Evolutionary conservation across 2,888 invertebrate species (phyloP), one percentile per base, ranked within the genome.

Genomic region (Apoderus coryli): DNA sequence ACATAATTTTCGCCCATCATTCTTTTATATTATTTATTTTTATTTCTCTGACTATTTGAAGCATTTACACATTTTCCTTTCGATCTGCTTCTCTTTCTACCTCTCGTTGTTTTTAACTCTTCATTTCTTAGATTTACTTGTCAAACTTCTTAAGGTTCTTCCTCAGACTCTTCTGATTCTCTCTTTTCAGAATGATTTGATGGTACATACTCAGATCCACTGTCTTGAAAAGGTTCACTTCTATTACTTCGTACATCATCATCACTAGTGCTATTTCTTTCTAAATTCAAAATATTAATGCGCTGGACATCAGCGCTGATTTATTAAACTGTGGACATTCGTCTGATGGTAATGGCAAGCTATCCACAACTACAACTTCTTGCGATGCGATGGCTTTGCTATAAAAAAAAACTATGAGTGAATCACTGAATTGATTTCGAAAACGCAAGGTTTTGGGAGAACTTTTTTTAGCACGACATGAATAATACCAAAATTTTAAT

Each of bases 171-270:
- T 7, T 16, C 19, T 7, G 19, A 16, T 7, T 16, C 19, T 5
- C 7, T 16, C 11, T 25, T 3, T 25, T 25, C 25, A 25, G 25
- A 25, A 11, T 6, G 11, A 25, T 4, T 25, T 6, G 25, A 10
- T 25, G 5, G 6, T 9, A 25, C 6, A 25, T 25, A 25, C 11
- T 25, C 25, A 4, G 25, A 25, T 25, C 25, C 25, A 25, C 25
- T 25, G 11, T 25, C 25, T 25, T 25, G 25, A 25, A 25, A 25
- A 4, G 25, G 25, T 10, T 25, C 25, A 25, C 27, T 27, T 19
- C 23, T 27, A 32, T 32, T 15, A 26, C 19, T 16, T 16, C 19
- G 19, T 16, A 16, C 19, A 16, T 7, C 19, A 16, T 16, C 19
- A 16, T 16, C 19, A 16, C 19, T 16, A 16, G 7, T 5, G 19